These are phyloP conservation scores for Otocyon megalotis DNA, from an alignment of 2,113 vertebrate genomes.

Conservation along the genomic window DNA sequence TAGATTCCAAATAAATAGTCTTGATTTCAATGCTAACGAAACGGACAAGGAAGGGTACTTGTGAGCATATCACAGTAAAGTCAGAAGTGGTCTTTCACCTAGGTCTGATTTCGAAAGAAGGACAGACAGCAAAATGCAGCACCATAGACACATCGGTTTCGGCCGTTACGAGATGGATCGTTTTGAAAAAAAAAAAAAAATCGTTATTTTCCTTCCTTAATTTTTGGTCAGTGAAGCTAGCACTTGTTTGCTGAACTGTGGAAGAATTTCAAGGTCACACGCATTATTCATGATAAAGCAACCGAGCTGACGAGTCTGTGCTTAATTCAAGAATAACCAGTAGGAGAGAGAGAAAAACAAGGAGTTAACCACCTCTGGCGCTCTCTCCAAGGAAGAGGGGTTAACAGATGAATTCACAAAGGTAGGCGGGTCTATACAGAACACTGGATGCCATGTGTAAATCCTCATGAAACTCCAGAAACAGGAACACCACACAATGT, in stretches of 20 bases:
- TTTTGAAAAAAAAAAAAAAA: slow-evolving; percentile 15
- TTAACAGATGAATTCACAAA: slow-evolving; percentile 84
- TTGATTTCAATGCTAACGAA: slow-evolving; percentile 82
- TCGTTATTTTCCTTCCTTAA: slow-evolving; percentile 77
- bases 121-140: slow-evolving; percentile 86
- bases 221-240: slow-evolving; percentile 88
- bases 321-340: slow-evolving; percentile 89
- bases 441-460: slow-evolving; percentile 87
- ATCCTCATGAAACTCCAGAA: slow-evolving; percentile 85
- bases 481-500: slow-evolving; percentile 86
- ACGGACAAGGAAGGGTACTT: slow-evolving; percentile 82
- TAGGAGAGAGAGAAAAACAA: slow-evolving; percentile 79
- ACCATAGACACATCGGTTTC: slow-evolving; percentile 86
- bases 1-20: slow-evolving; percentile 84
- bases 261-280: slow-evolving; percentile 85
- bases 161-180: slow-evolving; percentile 64
- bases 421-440: slow-evolving; percentile 86
- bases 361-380: slow-evolving; percentile 77
- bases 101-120: slow-evolving; percentile 84
- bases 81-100: slow-evolving; percentile 81
- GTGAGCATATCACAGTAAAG: slow-evolving; percentile 75
- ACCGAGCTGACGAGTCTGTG: slow-evolving; percentile 86
- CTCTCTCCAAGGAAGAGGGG: slow-evolving; percentile 79
- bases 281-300: slow-evolving; percentile 86
- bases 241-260: slow-evolving; percentile 88